Evolutionary conservation across 2,888 invertebrate genomes (phyloP).

Genomic region (Synergus itoensis): DNA sequence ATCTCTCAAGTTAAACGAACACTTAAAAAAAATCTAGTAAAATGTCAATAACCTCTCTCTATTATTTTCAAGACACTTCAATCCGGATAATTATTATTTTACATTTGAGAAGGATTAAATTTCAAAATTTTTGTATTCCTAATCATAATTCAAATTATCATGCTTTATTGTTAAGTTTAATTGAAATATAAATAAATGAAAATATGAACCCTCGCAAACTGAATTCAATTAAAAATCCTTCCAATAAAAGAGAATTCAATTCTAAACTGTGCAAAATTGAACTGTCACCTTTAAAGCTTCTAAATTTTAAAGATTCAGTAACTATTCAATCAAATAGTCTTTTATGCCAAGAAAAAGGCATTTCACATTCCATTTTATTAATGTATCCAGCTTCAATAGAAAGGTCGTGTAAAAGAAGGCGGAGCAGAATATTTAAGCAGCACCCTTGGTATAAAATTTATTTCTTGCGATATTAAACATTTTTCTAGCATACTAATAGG

Average conservation of each 20-base stretch:
- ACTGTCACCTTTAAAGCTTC: not conserved
- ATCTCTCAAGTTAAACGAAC: not conserved
- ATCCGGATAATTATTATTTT: not conserved
- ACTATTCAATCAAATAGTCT: not conserved
- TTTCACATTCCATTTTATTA: slow-evolving; percentile 19
- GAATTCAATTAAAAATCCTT: not conserved
- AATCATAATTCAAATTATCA: not conserved
- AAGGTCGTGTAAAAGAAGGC: slow-evolving; percentile 12
- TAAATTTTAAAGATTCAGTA: not conserved
- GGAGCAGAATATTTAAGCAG: slow-evolving; percentile 20
- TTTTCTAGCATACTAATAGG: slow-evolving; percentile 16
- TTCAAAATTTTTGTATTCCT: not conserved
- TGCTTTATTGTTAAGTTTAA: not conserved
- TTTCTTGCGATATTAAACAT: slow-evolving; percentile 23
- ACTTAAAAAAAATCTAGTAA: not conserved
- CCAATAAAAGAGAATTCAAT: not conserved
- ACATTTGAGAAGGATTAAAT: not conserved
- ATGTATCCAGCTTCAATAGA: not conserved
- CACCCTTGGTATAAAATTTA: slow-evolving; percentile 31
- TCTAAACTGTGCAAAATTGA: not conserved
- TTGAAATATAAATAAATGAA: not conserved
- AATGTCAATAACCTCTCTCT: not conserved
- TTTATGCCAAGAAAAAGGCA: not conserved
- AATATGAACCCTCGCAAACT: not conserved
- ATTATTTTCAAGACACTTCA: not conserved